Evolutionary conservation across 2,888 invertebrate genomes (phyloP), one percentile per base, ranked within the genome.

Genomic region (Emesis russula): DNA sequence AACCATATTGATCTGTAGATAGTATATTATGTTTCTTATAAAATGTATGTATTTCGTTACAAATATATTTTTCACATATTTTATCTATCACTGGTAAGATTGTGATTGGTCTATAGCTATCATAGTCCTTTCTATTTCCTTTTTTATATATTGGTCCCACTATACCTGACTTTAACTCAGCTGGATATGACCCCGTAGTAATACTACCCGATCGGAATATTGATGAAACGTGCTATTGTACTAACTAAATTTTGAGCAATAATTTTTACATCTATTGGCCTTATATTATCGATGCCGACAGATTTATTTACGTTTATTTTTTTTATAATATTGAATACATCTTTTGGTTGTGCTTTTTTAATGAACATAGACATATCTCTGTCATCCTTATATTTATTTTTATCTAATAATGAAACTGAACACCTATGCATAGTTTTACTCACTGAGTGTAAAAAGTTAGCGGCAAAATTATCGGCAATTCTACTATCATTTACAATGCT

Each of bases 271-370:
- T 91, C 85, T 5, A 75, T 31, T 9, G 85, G 79, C 76, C 90
- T 78, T 31, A 93, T 86, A 0, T 38, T 15, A 38, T 93, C 93
- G n/a, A 73, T 36, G 1, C 92, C 93, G 3, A 89, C 86, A 0
- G 89, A 86, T 85, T 93, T 93, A 4, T 78, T 78, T 7, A 63
- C 81, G 9, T 53, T 80, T 38, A 84, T 7, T 11, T 41, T 48
- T 18, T 31, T 66, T 3, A 44, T 44, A 3, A 44, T 13, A 44
- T 44, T 44, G 3, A 44, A 3, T 13, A 44, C 13, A 13, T 44
- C 44, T 44, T 3, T 44, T 44, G 44, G 13, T 13, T 44, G 13
- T 44, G 44, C 44, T 7, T 44, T 44, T 44, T 44, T 44, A 13
- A 41, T 41, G 41, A 3, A 11, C 41, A 44, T 44, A 11, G 41